A percentile compares a stretch with the other conserved stretches of the same genome.
Evolutionary conservation across 2,797 vertebrate species (phyloP).

Genomic region (Gobionotothen gibberifrons): DNA sequence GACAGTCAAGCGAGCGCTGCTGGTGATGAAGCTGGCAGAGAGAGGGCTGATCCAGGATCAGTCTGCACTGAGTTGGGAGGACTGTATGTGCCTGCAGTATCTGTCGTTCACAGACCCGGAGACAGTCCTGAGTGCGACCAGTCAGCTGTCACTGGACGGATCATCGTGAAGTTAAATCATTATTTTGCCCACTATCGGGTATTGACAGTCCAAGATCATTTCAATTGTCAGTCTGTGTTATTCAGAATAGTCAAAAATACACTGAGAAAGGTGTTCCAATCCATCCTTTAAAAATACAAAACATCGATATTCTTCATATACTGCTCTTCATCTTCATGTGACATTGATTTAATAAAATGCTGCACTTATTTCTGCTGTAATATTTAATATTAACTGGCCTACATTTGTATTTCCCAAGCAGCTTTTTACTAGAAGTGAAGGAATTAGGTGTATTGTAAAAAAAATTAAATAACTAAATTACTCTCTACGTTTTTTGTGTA

Average conservation of each 20-base stretch:
- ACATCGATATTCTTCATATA: neutral
- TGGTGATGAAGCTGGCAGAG: constrained; percentile 86
- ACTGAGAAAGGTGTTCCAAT: neutral
- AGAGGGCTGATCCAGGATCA: constrained; percentile 45
- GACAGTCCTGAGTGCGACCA: constrained; percentile 58
- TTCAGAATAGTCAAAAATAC: neutral
- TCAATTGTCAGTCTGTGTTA: neutral
- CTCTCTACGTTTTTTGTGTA: no score
- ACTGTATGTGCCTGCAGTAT: constrained; percentile 86
- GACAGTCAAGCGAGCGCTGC: constrained; percentile 79
- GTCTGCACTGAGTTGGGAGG: constrained; percentile 78
- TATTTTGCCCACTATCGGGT: neutral
- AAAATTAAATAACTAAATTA: no score
- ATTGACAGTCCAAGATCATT: neutral
- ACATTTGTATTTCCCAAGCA: neutral
- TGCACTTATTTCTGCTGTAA: neutral
- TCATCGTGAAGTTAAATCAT: neutral
- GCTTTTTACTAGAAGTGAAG: neutral
- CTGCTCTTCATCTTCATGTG: neutral
- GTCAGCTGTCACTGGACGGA: constrained; percentile 56
- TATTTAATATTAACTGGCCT: neutral
- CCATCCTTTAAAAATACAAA: neutral
- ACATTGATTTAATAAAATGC: neutral
- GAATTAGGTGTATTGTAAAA: no score
- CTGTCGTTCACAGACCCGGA: constrained; percentile 76